phyloP scores from a whole-genome alignment of 2,113 vertebrate genomes.

The Hystrix brachyura region DNA sequence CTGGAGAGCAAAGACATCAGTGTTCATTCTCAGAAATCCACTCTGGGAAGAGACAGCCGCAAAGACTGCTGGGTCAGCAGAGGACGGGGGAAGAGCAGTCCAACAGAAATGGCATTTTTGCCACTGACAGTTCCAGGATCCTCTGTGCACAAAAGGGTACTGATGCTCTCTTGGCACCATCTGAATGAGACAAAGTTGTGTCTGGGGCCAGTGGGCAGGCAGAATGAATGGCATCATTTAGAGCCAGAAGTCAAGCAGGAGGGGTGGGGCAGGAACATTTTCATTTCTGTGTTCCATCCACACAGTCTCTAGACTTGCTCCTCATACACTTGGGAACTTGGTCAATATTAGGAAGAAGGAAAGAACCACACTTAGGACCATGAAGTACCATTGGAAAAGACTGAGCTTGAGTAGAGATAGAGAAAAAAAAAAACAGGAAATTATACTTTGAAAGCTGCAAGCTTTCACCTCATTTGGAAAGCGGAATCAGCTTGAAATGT shows the following conservation, averaged over 20 bases:
- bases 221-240: conserved; percentile 61
- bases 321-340: not conserved
- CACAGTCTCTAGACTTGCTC: conserved; percentile 36
- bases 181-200: conserved; percentile 67
- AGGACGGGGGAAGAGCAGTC: conserved; percentile 66
- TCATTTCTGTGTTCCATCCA: not conserved
- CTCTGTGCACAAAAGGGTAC: conserved; percentile 62
- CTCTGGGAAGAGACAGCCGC: not conserved
- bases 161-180: conserved; percentile 35
- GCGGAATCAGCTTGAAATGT: not conserved
- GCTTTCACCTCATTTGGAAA: conserved; percentile 28
- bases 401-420: not conserved
- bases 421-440: not conserved
- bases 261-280: conserved; percentile 41
- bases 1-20: not conserved
- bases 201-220: not conserved
- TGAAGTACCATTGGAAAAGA: conserved; percentile 16
- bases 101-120: conserved; percentile 44
- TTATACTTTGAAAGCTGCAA: conserved; percentile 1
- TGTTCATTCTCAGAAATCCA: not conserved
- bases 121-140: conserved; percentile 44
- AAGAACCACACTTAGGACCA: not conserved
- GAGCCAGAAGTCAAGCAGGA: conserved; percentile 63
- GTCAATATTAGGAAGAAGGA: conserved; percentile 31
- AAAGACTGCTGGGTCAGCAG: conserved; percentile 62